Conservation (phyloP, 2,113 vertebrate genomes). For the Arizona elegans region DNA sequence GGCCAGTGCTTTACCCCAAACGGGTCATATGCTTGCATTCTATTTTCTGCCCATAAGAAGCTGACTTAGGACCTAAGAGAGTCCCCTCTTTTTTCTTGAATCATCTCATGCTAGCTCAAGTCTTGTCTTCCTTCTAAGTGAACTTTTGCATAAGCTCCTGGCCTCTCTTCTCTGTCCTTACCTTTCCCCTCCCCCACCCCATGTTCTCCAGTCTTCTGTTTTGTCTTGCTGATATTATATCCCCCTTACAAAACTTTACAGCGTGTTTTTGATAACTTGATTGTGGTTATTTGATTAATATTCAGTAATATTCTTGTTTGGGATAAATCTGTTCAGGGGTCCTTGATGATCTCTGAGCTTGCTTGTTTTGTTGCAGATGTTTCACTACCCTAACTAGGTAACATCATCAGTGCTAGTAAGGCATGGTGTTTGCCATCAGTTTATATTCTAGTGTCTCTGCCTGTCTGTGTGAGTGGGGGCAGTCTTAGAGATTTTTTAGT, state of each 20-base stretch:
- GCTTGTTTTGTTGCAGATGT: too few relatives aligned
- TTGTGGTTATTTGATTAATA: background rate
- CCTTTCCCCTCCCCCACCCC: background rate
- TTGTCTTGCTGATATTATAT: background rate
- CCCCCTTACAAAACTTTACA: background rate
- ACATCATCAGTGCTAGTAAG: too few relatives aligned
- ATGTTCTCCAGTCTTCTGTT: background rate
- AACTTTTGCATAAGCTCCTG: background rate
- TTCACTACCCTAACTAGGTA: too few relatives aligned
- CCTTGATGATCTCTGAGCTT: too few relatives aligned
- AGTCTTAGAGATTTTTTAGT: too few relatives aligned
- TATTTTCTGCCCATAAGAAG: background rate
- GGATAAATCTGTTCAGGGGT: background rate
- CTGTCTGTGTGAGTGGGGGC: too few relatives aligned
- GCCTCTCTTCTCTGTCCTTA: background rate
- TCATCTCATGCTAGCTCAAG: background rate
- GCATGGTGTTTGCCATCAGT: too few relatives aligned
- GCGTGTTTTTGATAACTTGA: background rate
- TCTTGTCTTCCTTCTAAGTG: background rate
- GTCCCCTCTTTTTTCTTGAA: background rate
- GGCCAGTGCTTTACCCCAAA: background rate
- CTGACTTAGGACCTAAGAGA: too few relatives aligned
- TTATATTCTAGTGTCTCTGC: too few relatives aligned
- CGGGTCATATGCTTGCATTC: background rate
- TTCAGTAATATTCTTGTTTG: background rate